These are phyloP conservation scores for Clarias macrocephalus DNA, from an alignment of 2,113 vertebrate species.

Conservation along the genomic window DNA sequence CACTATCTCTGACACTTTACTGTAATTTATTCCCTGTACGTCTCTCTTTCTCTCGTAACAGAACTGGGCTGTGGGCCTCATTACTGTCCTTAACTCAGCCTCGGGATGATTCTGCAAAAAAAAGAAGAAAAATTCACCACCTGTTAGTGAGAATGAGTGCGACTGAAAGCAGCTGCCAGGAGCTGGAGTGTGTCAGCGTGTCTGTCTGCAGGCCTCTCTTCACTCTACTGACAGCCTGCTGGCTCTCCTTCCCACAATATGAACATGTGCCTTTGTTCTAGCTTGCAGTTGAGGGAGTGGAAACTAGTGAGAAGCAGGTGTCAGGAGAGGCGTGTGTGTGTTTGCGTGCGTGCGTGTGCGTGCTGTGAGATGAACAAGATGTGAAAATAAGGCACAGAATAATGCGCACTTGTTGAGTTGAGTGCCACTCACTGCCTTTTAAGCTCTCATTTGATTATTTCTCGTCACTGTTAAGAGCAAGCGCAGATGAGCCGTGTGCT, in stretches of 20 bases:
- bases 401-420: not conserved
- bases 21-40: conserved; percentile 14
- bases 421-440: conserved; percentile 3
- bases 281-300: conserved; percentile 24
- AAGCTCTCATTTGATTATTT: not conserved
- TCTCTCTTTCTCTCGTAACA: conserved; percentile 12
- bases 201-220: conserved; percentile 38
- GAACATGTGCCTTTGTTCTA: conserved; percentile 51
- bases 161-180: conserved; percentile 44
- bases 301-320: conserved; percentile 44
- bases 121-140: not conserved
- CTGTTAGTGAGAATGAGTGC: conserved; percentile 32
- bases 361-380: conserved; percentile 9
- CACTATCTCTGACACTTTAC: not conserved
- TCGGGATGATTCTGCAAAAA: not conserved
- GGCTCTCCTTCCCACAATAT: conserved; percentile 29
- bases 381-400: conserved; percentile 38
- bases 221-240: conserved; percentile 45
- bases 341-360: conserved; percentile 48
- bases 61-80: not conserved
- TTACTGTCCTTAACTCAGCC: conserved; percentile 29
- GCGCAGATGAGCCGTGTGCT: not conserved
- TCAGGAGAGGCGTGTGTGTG: conserved; percentile 1
- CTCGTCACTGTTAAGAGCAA: not conserved
- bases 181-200: conserved; percentile 34